A percentile compares a stretch with the other conserved stretches of the same genome.
Conservation (phyloP, 2,888 invertebrate species). For the Hyles lineata region DNA sequence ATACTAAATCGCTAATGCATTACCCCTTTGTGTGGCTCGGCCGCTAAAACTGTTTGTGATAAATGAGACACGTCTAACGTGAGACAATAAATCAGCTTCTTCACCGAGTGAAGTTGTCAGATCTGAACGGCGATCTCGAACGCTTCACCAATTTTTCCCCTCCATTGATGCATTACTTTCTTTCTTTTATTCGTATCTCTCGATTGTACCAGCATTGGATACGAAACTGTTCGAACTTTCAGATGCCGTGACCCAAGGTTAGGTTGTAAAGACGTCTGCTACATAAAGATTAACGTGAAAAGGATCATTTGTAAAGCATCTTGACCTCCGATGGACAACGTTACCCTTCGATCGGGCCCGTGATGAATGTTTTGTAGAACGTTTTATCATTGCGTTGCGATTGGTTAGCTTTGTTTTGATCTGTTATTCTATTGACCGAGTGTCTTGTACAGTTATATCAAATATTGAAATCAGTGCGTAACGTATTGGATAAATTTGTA, state of each 20-base stretch:
- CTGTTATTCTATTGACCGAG: constrained; percentile 33
- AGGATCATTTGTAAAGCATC: constrained; percentile 58
- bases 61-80: constrained; percentile 71
- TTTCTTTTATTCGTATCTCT: constrained; percentile 40
- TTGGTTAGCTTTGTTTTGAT: constrained; percentile 35
- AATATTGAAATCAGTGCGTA: not conserved
- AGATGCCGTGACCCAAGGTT: constrained; percentile 44
- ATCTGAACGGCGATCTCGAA: constrained; percentile 48
- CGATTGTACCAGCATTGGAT: constrained; percentile 43
- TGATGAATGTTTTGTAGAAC: constrained; percentile 49
- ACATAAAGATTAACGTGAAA: constrained; percentile 58
- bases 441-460: constrained; percentile 30
- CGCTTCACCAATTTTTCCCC: constrained; percentile 47
- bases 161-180: constrained; percentile 51
- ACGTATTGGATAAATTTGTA: not conserved
- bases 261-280: constrained; percentile 51
- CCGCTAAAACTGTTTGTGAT: constrained; percentile 68
- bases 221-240: constrained; percentile 42
- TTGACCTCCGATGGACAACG: constrained; percentile 59
- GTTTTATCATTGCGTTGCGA: constrained; percentile 37
- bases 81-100: constrained; percentile 69
- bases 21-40: constrained; percentile 66
- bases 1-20: constrained; percentile 62
- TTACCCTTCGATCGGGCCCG: constrained; percentile 46
- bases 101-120: constrained; percentile 56